phyloP scores from a whole-genome alignment of 1,140 invertebrate species.

The Aricia agestis region DNA sequence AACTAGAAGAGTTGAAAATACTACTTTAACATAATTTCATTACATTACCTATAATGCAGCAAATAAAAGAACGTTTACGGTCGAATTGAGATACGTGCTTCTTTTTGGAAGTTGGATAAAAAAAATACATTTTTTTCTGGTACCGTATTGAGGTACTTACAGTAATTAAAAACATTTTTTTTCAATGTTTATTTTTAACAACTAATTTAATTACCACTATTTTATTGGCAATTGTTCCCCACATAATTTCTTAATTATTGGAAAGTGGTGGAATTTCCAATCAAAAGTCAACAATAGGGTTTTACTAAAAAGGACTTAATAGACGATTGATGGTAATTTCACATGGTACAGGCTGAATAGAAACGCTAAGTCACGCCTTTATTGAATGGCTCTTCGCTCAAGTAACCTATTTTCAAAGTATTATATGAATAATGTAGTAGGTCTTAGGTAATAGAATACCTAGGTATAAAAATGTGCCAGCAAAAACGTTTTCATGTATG shows the following conservation, averaged over 20 bases:
- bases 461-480: not conserved
- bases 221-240: not conserved
- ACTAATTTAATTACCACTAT: not conserved
- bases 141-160: too few species aligned
- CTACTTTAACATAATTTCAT: too few species aligned
- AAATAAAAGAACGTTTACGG: too few species aligned
- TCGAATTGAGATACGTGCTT: too few species aligned
- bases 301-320: constrained; percentile 18
- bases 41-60: too few species aligned
- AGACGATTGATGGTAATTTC: constrained; percentile 19
- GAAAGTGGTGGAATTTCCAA: not conserved
- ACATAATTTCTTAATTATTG: not conserved
- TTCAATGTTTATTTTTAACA: not conserved
- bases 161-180: too few species aligned
- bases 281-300: not conserved
- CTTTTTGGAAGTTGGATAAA: too few species aligned
- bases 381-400: constrained; percentile 7
- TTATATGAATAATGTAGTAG: constrained; percentile 6
- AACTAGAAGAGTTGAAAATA: too few species aligned
- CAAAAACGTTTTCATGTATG: too few species aligned
- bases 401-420: not conserved
- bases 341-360: constrained; percentile 15
- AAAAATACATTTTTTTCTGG: too few species aligned
- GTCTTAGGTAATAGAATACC: not conserved
- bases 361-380: constrained; percentile 12